Evolutionary conservation across 2,797 vertebrate species (phyloP), one percentile per base, ranked within the genome.

Genomic region (Garrulus glandarius): DNA sequence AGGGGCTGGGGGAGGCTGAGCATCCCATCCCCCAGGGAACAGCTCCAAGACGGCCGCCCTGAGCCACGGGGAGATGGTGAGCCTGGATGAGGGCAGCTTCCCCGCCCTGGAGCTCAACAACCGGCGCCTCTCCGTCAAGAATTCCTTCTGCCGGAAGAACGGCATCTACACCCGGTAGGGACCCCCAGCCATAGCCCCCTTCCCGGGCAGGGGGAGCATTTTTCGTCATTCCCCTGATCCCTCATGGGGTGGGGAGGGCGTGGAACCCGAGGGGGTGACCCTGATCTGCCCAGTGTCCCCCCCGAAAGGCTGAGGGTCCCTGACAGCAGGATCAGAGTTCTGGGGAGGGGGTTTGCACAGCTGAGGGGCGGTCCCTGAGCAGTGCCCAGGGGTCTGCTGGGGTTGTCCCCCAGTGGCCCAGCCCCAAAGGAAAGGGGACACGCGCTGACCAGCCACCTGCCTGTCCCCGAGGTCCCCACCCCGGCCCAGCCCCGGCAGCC

Each of bases 121-220:
- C 98, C 98, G 99, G 2, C 98, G 99, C 11, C 98, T 99, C 63
- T 99, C 99, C 0, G 98, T 99, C 95, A 99, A 99, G 94, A 99
- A 99, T 95, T 99, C 99, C 49, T 99, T 99, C 98, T 99, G 99
- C 97, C 94, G 99, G 32, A 99, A 99, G 98, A 99, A 99, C 1
- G 99, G 99, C 65, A 98, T 99, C 92, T 99, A 99, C 81, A 99
- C 99, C 97, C 98, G 99, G 99, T 99, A 97, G 63, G 92, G n/a
- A 52, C 17, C 29, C 20, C n/a, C 10, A 1, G 0, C 32, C 6
- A 0, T 57, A 32, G 68, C 57, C 67, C 50, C 37, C 9, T 55
- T 8, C 57, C 32, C 0, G 1, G 37, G 32, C 32, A 6, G 3
- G n/a, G 69, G 11, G 4, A 13, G 8, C 10, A 1, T 6, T 67